Base-by-base conservation (phyloP, 2,797 vertebrate species). In the Artibeus jamaicensis region DNA sequence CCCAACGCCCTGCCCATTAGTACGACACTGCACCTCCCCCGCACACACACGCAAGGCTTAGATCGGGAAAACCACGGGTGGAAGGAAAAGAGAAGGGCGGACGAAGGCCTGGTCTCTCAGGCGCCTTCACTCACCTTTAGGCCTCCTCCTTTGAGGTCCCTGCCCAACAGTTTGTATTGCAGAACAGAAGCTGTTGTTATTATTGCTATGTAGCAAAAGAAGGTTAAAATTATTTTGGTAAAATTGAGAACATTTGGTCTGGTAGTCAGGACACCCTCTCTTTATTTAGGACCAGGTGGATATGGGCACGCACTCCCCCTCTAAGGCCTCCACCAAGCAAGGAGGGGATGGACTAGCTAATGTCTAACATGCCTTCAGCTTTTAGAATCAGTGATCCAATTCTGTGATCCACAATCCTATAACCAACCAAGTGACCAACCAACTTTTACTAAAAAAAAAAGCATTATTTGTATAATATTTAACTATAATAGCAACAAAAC, bases 161-260 rank as follows among this genome's bases (percentile, higher is more conserved):
- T 26, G 16, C 3, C n/a, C 57, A 59, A 34, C 0, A 9, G 4
- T 16, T 5, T 57, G 32, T 39, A 73, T 11, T 9, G 16, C 2
- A 39, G 16, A 65, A 34, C 32, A 62, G n/a, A 42, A 9, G n/a
- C 15, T 55, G 16, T 26, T 86, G 12, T 44, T 7, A 11, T 32
- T 53, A 18, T 19, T 68, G 32, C 57, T 37, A 83, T 32, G 18
- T 32, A 24, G 57, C 73, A 59, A 32, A 71, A 24, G 12, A 55
- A 10, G 24, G n/a, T 76, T 93, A 37, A 70, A 92, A 48, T 65
- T 55, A 57, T 55, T 93, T 87, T 55, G 78, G 39, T 82, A 37
- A 91, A 77, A 62, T 1, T 3, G 7, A 91, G 48, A 67, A 88
- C 39, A 24, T 78, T 50, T 53, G 57, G 18, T 53, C 44, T 71